Evolutionary conservation across 2,797 vertebrate species (phyloP).

Genomic region (Yasuhikotakia modesta): DNA sequence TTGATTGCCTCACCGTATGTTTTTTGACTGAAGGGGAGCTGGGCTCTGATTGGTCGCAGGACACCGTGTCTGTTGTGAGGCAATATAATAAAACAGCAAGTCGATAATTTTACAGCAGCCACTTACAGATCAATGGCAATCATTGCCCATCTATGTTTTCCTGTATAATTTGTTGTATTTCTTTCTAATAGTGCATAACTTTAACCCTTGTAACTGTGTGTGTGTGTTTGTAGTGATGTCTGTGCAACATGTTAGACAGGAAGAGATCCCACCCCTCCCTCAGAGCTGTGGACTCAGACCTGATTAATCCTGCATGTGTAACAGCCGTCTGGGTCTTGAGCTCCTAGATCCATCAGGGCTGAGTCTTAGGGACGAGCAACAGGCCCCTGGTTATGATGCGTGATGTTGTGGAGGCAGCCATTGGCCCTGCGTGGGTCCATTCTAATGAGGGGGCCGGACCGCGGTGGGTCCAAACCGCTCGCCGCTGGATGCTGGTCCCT

Average conservation of each 20-base stretch:
- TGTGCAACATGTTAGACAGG: constrained; percentile 45
- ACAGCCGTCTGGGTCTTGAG: constrained; percentile 26
- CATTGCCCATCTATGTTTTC: too few species aligned
- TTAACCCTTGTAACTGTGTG: constrained; percentile 4
- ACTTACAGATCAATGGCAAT: neutral
- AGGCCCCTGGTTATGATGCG: constrained; percentile 18
- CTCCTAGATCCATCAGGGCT: constrained; percentile 23
- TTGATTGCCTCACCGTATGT: constrained; percentile 39
- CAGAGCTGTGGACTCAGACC: constrained; percentile 17
- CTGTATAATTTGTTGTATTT: neutral
- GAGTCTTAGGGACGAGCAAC: constrained; percentile 16
- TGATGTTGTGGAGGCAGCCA: constrained; percentile 16
- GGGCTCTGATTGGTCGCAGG: neutral
- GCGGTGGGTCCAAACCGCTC: constrained; percentile 32
- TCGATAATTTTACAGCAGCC: neutral
- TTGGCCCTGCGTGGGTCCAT: constrained; percentile 42
- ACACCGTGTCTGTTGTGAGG: neutral
- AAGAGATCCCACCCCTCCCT: constrained; percentile 43
- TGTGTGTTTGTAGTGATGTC: constrained; percentile 38
- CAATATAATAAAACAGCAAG: neutral
- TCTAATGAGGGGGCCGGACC: constrained; percentile 48
- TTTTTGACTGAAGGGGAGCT: constrained; percentile 25
- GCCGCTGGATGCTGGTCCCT: constrained; percentile 46
- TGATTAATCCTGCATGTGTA: constrained; percentile 44
- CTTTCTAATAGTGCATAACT: constrained; percentile 3